Percentiles rank a stretch among this genome's conserved stretches.
Conservation (phyloP, 2,888 invertebrate species). For the Rhopalosiphum nymphaeae region DNA sequence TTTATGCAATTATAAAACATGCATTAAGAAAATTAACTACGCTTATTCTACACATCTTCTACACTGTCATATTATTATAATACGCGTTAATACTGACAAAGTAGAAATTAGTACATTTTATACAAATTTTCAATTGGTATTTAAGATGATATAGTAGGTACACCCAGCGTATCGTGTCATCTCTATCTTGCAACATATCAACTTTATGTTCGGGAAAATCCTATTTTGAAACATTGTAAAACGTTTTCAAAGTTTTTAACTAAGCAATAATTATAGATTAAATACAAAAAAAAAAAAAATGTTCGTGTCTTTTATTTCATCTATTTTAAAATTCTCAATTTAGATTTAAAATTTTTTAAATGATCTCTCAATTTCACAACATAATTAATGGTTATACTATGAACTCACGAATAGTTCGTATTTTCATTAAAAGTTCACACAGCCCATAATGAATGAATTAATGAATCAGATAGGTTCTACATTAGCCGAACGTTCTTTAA, state of each 20-base stretch:
- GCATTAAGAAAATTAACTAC: background rate
- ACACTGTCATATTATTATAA: background rate
- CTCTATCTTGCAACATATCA: background rate
- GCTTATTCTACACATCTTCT: too few relatives aligned
- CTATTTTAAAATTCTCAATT: background rate
- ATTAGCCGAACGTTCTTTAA: background rate
- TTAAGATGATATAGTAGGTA: background rate
- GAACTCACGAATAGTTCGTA: background rate
- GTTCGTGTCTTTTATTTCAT: background rate
- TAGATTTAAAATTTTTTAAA: background rate
- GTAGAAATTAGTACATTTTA: background rate
- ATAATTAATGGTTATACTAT: background rate
- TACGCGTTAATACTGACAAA: background rate
- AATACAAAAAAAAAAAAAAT: too few relatives aligned
- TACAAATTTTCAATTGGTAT: background rate
- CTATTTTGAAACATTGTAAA: background rate
- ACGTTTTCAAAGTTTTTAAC: too few relatives aligned
- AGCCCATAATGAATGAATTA: background rate
- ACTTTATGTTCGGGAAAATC: background rate
- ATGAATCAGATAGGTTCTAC: background rate
- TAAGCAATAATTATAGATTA: too few relatives aligned
- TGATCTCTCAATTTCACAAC: background rate
- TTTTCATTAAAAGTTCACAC: background rate
- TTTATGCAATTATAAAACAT: background rate
- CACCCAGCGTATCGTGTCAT: background rate